Evolutionary conservation across 2,797 vertebrate genomes (phyloP).

Genomic region (Lophotriccus pileatus): DNA sequence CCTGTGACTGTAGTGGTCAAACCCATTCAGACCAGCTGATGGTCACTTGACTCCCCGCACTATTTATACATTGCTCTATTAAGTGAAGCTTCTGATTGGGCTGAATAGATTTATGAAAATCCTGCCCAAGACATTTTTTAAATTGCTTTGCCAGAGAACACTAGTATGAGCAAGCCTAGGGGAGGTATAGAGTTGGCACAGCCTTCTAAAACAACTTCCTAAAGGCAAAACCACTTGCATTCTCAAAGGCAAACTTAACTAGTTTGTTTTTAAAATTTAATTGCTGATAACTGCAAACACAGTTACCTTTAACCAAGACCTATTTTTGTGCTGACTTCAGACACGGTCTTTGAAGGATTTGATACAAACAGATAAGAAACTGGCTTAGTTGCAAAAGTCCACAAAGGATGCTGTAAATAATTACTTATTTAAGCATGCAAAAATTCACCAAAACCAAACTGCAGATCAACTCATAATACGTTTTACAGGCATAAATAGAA

Average conservation of each 20-base stretch:
- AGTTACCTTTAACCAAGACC: conserved; percentile 53
- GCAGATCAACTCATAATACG: neutral
- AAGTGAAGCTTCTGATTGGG: conserved; percentile 66
- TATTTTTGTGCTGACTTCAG: neutral
- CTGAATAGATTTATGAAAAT: conserved; percentile 63
- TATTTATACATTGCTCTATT: conserved; percentile 82
- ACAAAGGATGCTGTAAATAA: neutral
- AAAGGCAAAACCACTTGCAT: conserved; percentile 68
- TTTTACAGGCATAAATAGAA: neutral
- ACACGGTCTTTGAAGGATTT: neutral
- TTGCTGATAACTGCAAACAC: conserved; percentile 28
- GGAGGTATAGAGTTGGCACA: conserved; percentile 69
- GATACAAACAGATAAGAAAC: neutral
- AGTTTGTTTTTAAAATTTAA: conserved; percentile 55
- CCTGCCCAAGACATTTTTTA: conserved; percentile 65
- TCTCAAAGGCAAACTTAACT: conserved; percentile 64
- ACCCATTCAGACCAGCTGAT: conserved; percentile 85
- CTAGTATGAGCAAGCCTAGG: conserved; percentile 74
- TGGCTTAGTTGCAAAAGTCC: neutral
- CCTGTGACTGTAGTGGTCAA: conserved; percentile 86
- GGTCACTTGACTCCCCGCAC: conserved; percentile 87
- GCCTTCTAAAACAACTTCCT: conserved; percentile 65
- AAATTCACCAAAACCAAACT: neutral
- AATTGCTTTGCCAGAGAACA: conserved; percentile 66
- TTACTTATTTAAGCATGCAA: neutral